Conservation (phyloP, 2,888 invertebrate species). For the Stenchaetothrips biformis region DNA sequence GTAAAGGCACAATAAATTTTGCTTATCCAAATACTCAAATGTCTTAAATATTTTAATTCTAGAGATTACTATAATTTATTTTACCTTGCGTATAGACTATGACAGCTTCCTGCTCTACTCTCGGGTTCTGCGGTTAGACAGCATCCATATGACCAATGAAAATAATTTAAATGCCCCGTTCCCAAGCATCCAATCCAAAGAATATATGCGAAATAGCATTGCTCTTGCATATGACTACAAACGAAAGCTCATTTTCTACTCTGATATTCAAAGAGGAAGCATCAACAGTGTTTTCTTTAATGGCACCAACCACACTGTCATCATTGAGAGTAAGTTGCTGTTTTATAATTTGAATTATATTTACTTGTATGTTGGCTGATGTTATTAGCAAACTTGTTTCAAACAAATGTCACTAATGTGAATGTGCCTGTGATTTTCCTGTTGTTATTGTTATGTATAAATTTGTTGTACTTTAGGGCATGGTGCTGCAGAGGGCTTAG, state of each 20-base stretch:
- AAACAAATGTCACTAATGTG: slow-evolving; percentile 6
- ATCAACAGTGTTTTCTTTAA: slow-evolving; percentile 79
- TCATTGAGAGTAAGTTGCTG: slow-evolving; percentile 59
- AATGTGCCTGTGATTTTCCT: slow-evolving; percentile 13
- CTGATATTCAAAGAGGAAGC: slow-evolving; percentile 80
- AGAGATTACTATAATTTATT: slow-evolving; percentile 10
- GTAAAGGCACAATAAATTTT: slow-evolving; percentile 41
- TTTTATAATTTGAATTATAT: neutral
- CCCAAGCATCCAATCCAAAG: slow-evolving; percentile 64
- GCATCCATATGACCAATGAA: slow-evolving; percentile 68
- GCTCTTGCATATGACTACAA: slow-evolving; percentile 75
- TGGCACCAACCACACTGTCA: slow-evolving; percentile 64
- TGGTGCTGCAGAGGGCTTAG: slow-evolving; percentile 83
- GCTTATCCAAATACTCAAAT: neutral
- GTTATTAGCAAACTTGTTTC: slow-evolving; percentile 13
- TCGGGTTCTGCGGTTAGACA: slow-evolving; percentile 73
- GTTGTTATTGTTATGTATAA: slow-evolving; percentile 26
- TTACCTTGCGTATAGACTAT: slow-evolving; percentile 55
- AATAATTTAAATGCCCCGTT: slow-evolving; percentile 69
- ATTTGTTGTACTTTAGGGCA: slow-evolving; percentile 52
- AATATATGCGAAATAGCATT: slow-evolving; percentile 78
- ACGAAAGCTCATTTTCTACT: slow-evolving; percentile 69
- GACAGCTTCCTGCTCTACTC: slow-evolving; percentile 80
- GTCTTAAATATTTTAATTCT: neutral
- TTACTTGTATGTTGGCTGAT: neutral